These are phyloP conservation scores for Lamellibrachia satsuma DNA, from an alignment of 2,888 invertebrate species.

Conservation along the genomic window DNA sequence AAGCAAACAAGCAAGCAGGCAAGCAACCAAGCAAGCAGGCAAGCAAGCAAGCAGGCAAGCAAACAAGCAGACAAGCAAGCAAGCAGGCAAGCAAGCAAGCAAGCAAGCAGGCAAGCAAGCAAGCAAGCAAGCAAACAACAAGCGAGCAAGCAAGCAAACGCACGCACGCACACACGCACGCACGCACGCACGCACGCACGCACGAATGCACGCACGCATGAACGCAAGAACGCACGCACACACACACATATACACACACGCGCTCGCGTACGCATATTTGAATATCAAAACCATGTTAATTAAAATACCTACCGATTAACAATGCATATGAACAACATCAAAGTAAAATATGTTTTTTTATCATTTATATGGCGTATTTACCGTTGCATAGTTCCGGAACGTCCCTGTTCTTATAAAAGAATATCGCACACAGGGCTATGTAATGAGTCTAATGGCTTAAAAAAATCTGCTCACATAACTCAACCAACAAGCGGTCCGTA, in stretches of 20 bases:
- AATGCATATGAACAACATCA: not conserved
- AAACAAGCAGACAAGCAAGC: too few species aligned
- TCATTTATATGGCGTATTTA: not conserved
- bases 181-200: not conserved
- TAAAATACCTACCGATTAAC: not conserved
- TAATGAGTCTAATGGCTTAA: not conserved
- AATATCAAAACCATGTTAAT: not conserved
- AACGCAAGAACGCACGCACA: not conserved
- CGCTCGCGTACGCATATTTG: not conserved
- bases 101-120: too few species aligned
- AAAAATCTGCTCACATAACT: not conserved
- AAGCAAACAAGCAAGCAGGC: too few species aligned
- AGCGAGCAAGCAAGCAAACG: too few species aligned
- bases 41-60: too few species aligned
- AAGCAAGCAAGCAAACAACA: too few species aligned
- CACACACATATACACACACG: not conserved
- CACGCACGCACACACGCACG: too few species aligned
- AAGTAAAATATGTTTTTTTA: not conserved
- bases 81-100: too few species aligned
- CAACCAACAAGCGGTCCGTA: not conserved
- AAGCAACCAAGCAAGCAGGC: too few species aligned
- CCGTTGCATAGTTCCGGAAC: not conserved
- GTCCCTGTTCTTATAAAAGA: not conserved
- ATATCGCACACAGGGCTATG: not conserved
- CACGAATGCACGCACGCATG: not conserved